Evolutionary conservation across 2,888 invertebrate species (phyloP).

Genomic region (Sthenelais limicola): DNA sequence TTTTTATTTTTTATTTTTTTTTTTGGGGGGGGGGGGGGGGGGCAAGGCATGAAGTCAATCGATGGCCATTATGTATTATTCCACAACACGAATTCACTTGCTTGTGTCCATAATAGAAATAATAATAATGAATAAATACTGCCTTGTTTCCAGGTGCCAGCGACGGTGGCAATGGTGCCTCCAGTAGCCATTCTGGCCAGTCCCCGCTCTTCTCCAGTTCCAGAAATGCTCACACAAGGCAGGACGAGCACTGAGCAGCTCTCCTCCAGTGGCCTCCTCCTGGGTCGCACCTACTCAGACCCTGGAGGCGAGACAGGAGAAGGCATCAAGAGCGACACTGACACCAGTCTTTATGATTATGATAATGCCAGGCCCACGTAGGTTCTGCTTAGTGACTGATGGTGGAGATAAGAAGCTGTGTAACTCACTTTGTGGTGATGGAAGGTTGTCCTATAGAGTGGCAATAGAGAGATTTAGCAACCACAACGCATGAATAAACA

Average conservation of each 20-base stretch:
- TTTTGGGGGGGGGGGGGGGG: too few relatives aligned
- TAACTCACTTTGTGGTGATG: too few relatives aligned
- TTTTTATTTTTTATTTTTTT: too few relatives aligned
- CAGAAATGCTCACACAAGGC: background rate
- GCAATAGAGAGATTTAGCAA: too few relatives aligned
- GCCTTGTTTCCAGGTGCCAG: background rate
- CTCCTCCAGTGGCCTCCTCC: background rate
- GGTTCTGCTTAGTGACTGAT: constrained; percentile 31
- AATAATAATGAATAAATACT: background rate
- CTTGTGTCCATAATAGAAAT: too few relatives aligned
- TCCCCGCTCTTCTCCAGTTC: constrained; percentile 21
- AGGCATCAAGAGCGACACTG: constrained; percentile 48
- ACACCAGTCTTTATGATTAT: constrained; percentile 53
- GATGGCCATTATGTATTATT: too few relatives aligned
- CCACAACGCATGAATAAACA: too few relatives aligned
- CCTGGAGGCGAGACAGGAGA: constrained; percentile 13
- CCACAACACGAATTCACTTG: too few relatives aligned
- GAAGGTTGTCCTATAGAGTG: too few relatives aligned
- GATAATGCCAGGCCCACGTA: constrained; percentile 49
- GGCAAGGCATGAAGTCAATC: too few relatives aligned
- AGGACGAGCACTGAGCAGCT: background rate
- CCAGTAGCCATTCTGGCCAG: constrained; percentile 13
- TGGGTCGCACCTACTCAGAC: background rate
- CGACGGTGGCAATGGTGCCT: constrained; percentile 35
- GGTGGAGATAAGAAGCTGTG: too few relatives aligned